A percentile compares a stretch with the other conserved stretches of the same genome.
Conservation (phyloP, 37 sponge, comb jelly and placozoan species). For the Ianthella basta region DNA sequence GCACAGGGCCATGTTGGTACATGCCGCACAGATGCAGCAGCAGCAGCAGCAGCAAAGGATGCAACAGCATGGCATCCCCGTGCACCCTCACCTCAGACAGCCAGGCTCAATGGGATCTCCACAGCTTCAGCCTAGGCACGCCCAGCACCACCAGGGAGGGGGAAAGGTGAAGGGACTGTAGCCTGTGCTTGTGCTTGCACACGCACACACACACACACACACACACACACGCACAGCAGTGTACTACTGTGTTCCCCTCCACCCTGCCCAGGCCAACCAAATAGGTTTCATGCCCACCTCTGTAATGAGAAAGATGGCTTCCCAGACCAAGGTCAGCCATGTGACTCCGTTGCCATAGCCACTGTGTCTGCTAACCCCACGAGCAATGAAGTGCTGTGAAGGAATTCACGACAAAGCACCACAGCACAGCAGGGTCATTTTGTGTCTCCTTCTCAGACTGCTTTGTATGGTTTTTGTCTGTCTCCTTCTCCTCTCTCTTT, state of each 20-base stretch:
- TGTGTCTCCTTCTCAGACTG: conserved; percentile 24
- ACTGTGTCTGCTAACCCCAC: too few species aligned
- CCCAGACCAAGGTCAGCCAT: background rate
- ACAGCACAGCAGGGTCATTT: too few species aligned
- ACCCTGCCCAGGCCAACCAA: conserved; percentile 25
- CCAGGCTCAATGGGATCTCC: background rate
- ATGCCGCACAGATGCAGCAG: too few species aligned
- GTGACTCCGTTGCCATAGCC: too few species aligned
- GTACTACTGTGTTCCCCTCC: background rate
- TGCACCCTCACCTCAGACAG: too few species aligned
- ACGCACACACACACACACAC: background rate
- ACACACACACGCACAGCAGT: background rate
- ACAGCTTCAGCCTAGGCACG: background rate
- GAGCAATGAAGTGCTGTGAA: too few species aligned
- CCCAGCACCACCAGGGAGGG: background rate
- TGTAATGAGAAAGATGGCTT: conserved; percentile 76
- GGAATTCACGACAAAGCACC: too few species aligned
- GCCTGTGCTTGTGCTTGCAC: background rate
- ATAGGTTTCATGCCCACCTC: conserved; percentile 76
- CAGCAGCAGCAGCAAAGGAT: too few species aligned
- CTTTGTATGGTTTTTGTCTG: background rate
- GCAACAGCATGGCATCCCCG: too few species aligned
- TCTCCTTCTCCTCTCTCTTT: conserved; percentile 18
- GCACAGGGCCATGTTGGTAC: too few species aligned
- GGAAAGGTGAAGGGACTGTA: background rate